Evolutionary conservation across 2,888 invertebrate genomes (phyloP).

Genomic region (Cantharis lateralis): DNA sequence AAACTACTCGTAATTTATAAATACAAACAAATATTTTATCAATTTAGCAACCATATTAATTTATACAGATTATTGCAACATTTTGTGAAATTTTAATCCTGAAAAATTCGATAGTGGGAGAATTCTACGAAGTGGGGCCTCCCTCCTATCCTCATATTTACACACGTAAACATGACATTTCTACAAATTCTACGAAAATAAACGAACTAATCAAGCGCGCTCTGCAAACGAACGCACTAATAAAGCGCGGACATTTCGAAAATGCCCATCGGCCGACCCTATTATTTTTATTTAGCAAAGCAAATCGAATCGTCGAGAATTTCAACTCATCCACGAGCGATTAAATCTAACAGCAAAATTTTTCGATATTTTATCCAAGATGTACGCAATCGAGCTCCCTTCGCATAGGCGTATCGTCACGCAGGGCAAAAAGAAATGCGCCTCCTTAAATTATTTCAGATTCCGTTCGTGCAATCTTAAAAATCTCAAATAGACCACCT

Average conservation of each 20-base stretch:
- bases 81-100: constrained; percentile 16
- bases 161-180: neutral
- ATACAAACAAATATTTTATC: neutral
- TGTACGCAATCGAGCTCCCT: neutral
- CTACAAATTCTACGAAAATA: neutral
- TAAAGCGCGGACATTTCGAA: neutral
- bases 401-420: neutral
- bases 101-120: constrained; percentile 9
- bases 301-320: neutral
- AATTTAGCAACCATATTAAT: neutral
- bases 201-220: neutral
- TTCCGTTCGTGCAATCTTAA: too few species aligned
- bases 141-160: constrained; percentile 1
- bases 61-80: constrained; percentile 11
- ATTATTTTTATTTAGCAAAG: neutral
- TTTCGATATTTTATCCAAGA: neutral
- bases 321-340: neutral
- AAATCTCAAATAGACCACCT: too few species aligned
- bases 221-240: neutral
- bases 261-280: neutral
- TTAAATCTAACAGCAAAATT: neutral
- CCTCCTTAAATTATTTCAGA: too few species aligned
- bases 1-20: neutral
- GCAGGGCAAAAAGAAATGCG: neutral
- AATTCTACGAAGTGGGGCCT: neutral